Base-by-base conservation (phyloP, 1,140 invertebrate genomes). In the Cylas formicarius region DNA sequence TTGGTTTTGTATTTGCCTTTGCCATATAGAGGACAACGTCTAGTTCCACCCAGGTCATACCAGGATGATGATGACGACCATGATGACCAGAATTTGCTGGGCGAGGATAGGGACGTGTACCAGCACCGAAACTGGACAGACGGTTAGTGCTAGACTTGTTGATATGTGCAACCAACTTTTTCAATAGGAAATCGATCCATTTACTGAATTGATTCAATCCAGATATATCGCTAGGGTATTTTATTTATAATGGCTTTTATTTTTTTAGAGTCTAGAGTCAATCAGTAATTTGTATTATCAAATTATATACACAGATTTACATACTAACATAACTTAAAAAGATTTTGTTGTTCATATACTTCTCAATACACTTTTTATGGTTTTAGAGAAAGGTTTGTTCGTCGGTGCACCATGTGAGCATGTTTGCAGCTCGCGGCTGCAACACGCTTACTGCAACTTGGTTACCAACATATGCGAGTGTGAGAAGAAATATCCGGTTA, bases 391-490 rank as follows among this genome's bases (percentile, higher is more conserved):
- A 55, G 83, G 82, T 45, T 76, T 76, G 64, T 83, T 77, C 62
- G 68, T 88, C 60, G 85, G 84, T 37, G 79, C 82, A n/a, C 77
- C 79, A 22, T 88, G 85, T 65, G 79, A 84, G 52, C 64, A 71
- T 53, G 74, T 72, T 24, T 88, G 85, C 69, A 81, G 80, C 66
- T 67, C 80, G 1, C 69, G 73, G 44, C 67, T 88, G 41, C 69
- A 77, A 49, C 81, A 88, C 68, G 83, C 86, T 49, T 74, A 72
- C 67, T 89, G 86, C 65, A 78, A 87, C 65, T 72, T 75, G 24
- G 66, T 73, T 51, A 79, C 76, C 24, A 70, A 71, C 31, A 68
- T 67, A 34, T 89, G 86, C 66, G 78, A 80, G 59, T 89, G 86
- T 62, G 82, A 86, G 54, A 78, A 79, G 55, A 79, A 78, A 52